Percentiles rank a stretch among this genome's conserved stretches.
Evolutionary conservation across 1,140 invertebrate genomes (phyloP).

Genomic region (Maniola jurtina): DNA sequence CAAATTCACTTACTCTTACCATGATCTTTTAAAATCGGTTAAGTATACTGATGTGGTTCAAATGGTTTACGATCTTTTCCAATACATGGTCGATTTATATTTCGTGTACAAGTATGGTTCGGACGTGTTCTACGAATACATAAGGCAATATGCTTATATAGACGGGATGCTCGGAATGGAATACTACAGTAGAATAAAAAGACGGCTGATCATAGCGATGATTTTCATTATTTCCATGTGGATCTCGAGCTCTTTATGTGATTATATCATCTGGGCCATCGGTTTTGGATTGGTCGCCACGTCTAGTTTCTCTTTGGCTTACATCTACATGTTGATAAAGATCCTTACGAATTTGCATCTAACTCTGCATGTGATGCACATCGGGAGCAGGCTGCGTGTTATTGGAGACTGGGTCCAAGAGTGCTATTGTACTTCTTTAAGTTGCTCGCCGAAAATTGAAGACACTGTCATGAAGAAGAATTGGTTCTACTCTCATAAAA

Average conservation of each 20-base stretch:
- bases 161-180: slow-evolving; percentile 23
- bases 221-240: slow-evolving; percentile 10
- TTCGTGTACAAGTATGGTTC: slow-evolving; percentile 49
- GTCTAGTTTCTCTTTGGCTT: slow-evolving; percentile 15
- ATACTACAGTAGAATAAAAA: slow-evolving; percentile 16
- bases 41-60: slow-evolving; percentile 51
- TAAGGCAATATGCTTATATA: slow-evolving; percentile 28
- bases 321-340: slow-evolving; percentile 31
- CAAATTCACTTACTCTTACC: slow-evolving; percentile 38
- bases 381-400: slow-evolving; percentile 24
- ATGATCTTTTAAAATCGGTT: slow-evolving; percentile 39
- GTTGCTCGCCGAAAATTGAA: not conserved
- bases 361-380: slow-evolving; percentile 25
- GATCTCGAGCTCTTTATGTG: slow-evolving; percentile 13
- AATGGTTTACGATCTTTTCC: slow-evolving; percentile 49
- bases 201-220: slow-evolving; percentile 17
- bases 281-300: slow-evolving; percentile 15
- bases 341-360: slow-evolving; percentile 27
- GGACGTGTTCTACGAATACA: slow-evolving; percentile 21
- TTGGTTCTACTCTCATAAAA: slow-evolving; percentile 24
- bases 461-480: slow-evolving; percentile 12
- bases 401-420: slow-evolving; percentile 26
- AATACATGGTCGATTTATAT: slow-evolving; percentile 54
- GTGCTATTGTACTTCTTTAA: slow-evolving; percentile 11
- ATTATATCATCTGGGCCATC: slow-evolving; percentile 22